phyloP scores from a whole-genome alignment of 2,888 invertebrate species.

The Epirrita christyi region DNA sequence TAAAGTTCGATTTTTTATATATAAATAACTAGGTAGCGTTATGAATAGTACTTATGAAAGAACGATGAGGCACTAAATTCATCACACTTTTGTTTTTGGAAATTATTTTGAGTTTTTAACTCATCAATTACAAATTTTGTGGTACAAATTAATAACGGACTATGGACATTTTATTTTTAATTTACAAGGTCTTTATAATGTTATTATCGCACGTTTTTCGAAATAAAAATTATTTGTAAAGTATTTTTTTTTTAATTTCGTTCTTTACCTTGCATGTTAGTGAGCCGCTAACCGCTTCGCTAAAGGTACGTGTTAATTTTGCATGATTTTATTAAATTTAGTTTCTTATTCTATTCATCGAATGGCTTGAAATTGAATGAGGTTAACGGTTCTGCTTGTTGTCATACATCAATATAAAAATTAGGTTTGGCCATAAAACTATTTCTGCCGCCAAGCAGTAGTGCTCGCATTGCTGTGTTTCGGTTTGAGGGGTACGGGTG shows the following conservation, averaged over 20 bases:
- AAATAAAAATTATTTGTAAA: conserved; percentile 52
- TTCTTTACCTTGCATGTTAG: conserved; percentile 49
- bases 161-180: conserved; percentile 30
- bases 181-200: conserved; percentile 36
- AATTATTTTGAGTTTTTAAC: conserved; percentile 5
- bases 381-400: background rate
- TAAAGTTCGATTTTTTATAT: background rate
- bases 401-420: background rate
- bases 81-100: background rate
- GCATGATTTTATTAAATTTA: conserved; percentile 38
- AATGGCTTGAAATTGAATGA: conserved; percentile 15
- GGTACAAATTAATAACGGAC: background rate
- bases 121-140: background rate
- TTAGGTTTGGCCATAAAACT: background rate
- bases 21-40: no score
- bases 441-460: no score
- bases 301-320: conserved; percentile 41
- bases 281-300: conserved; percentile 44
- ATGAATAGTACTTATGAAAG: background rate
- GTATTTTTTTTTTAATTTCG: conserved; percentile 57
- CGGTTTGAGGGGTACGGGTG: no score
- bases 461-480: no score
- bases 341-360: conserved; percentile 3
- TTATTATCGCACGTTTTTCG: conserved; percentile 34
- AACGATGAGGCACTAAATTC: no score